phyloP scores from a whole-genome alignment of 2,888 invertebrate species.

The Leptinotarsa juncta region DNA sequence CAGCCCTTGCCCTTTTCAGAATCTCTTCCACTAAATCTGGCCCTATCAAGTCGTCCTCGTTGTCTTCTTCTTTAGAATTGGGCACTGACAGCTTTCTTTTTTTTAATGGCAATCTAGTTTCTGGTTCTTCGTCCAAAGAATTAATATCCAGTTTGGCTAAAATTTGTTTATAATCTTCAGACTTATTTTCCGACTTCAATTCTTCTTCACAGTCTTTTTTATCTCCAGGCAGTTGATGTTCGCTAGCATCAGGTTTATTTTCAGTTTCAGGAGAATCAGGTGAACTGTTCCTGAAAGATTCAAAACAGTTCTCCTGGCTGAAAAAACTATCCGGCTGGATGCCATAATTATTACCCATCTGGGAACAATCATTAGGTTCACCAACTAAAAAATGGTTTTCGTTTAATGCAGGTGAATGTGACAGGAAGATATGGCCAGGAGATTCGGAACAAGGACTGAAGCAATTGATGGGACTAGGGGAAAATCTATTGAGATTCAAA shows the following conservation, averaged over 20 bases:
- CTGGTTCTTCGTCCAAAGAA: conserved; percentile 43
- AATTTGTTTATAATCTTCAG: background rate
- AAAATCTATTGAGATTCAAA: conserved; percentile 36
- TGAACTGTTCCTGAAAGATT: conserved; percentile 4
- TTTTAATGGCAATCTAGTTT: conserved; percentile 58
- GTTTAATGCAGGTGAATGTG: conserved; percentile 18
- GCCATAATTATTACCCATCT: conserved; percentile 9
- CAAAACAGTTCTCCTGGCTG: background rate
- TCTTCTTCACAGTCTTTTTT: conserved; percentile 6
- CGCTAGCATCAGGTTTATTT: background rate
- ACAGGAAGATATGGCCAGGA: conserved; percentile 30
- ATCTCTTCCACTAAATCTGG: conserved; percentile 44
- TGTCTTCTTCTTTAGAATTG: conserved; percentile 30
- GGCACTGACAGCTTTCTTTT: conserved; percentile 56
- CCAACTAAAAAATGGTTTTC: conserved; percentile 8
- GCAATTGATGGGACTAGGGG: conserved; percentile 40
- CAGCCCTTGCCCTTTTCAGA: conserved; percentile 39
- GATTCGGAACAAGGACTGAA: conserved; percentile 36
- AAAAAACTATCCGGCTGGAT: conserved; percentile 7
- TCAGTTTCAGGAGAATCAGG: background rate
- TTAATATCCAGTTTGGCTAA: conserved; percentile 10
- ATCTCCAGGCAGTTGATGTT: background rate
- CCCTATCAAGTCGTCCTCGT: conserved; percentile 38
- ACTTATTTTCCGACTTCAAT: conserved; percentile 14
- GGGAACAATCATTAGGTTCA: conserved; percentile 9